These are phyloP conservation scores for Rattus rattus DNA, from an alignment of 2,113 vertebrate genomes.

Conservation along the genomic window DNA sequence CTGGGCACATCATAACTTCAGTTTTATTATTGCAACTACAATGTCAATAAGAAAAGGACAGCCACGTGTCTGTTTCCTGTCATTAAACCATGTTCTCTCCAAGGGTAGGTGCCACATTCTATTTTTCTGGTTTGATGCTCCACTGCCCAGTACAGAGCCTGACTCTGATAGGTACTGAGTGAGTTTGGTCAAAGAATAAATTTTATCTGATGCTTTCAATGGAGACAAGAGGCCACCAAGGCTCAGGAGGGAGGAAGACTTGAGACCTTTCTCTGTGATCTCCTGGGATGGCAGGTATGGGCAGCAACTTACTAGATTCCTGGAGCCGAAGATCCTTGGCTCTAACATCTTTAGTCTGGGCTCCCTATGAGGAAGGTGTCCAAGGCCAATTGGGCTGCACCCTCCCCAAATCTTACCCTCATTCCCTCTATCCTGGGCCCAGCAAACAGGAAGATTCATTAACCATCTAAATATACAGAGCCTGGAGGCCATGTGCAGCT, in stretches of 20 bases:
- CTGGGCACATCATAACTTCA: background rate
- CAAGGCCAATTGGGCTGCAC: background rate
- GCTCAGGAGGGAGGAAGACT: background rate
- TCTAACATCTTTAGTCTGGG: background rate
- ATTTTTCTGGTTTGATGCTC: background rate
- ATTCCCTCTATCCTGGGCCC: slow-evolving; percentile 41
- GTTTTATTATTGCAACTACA: background rate
- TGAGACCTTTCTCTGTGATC: background rate
- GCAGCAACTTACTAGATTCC: background rate
- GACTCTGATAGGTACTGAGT: background rate
- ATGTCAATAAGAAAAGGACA: background rate
- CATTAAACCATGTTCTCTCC: background rate
- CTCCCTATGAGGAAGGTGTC: background rate
- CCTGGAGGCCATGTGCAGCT: slow-evolving; percentile 77
- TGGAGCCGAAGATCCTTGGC: background rate
- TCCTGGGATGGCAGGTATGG: background rate
- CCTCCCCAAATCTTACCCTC: slow-evolving; percentile 26
- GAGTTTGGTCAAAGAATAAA: slow-evolving; percentile 48
- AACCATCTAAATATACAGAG: slow-evolving; percentile 87
- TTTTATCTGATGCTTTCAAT: background rate
- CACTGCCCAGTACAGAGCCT: background rate
- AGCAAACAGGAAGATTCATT: slow-evolving; percentile 89
- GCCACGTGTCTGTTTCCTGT: background rate
- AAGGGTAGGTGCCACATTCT: background rate
- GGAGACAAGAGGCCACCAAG: background rate